Conservation (phyloP, 2,797 vertebrate genomes). For the Pangasius djambal region DNA sequence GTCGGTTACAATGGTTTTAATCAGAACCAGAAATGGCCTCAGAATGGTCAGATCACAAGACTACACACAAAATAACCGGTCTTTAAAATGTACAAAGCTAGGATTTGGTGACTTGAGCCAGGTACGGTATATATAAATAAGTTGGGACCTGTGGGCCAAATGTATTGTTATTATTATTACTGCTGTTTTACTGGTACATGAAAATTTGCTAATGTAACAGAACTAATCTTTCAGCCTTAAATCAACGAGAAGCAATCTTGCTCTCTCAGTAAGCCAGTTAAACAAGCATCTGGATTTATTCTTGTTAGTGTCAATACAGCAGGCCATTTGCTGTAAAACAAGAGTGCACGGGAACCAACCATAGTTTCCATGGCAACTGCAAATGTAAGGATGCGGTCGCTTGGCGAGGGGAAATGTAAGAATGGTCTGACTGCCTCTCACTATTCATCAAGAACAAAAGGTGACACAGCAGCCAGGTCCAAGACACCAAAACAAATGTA, state of each 20-base stretch:
- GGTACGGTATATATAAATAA: not conserved
- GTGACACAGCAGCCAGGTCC: conserved; percentile 41
- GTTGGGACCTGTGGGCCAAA: not conserved
- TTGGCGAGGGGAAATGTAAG: conserved; percentile 66
- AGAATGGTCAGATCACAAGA: not conserved
- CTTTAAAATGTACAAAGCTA: conserved; percentile 3
- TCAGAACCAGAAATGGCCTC: not conserved
- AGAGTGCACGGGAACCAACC: conserved; percentile 39
- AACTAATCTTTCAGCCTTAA: not conserved
- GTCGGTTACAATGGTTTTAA: not conserved
- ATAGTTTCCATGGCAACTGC: conserved; percentile 81
- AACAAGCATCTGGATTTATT: conserved; percentile 29
- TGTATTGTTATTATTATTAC: not conserved
- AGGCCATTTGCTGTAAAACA: conserved; percentile 51
- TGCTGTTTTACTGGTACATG: not conserved
- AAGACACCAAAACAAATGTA: conserved; percentile 44
- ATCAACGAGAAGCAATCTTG: not conserved
- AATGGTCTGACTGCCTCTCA: conserved; percentile 39
- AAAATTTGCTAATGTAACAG: not conserved
- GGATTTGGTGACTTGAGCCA: not conserved
- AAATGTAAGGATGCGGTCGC: conserved; percentile 71
- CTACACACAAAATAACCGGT: not conserved
- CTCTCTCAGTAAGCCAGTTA: not conserved
- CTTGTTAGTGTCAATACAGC: conserved; percentile 36
- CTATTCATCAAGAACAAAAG: conserved; percentile 47